These are phyloP conservation scores for Labeo catla DNA, from an alignment of 2,113 vertebrate genomes.

Conservation along the genomic window DNA sequence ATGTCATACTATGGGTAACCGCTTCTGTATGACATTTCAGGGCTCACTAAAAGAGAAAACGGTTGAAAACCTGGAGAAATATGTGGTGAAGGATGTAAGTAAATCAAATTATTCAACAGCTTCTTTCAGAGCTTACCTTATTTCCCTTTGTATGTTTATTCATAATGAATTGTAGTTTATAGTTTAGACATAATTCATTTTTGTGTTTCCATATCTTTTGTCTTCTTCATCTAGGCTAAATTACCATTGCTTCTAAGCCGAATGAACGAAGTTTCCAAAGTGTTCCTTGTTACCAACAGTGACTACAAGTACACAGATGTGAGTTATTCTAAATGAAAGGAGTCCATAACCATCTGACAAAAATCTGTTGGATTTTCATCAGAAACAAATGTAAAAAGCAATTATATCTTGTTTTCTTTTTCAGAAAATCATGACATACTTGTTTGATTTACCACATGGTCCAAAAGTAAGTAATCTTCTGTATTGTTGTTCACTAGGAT, in stretches of 20 bases:
- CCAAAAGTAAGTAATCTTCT: constrained; percentile 84
- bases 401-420: constrained; percentile 52
- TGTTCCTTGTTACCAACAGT: constrained; percentile 97
- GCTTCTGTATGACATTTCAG: constrained; percentile 65
- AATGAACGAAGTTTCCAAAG: constrained; percentile 97
- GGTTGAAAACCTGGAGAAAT: constrained; percentile 95
- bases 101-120: constrained; percentile 14
- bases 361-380: neutral
- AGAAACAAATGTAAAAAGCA: neutral
- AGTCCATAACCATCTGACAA: neutral
- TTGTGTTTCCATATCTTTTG: constrained; percentile 1
- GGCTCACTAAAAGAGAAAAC: constrained; percentile 97
- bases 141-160: neutral
- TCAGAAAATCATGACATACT: constrained; percentile 99
- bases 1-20: neutral
- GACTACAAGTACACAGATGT: constrained; percentile 98
- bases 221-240: constrained; percentile 82
- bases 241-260: constrained; percentile 93
- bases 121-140: neutral
- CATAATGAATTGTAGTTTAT: neutral
- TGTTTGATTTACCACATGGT: constrained; percentile 97
- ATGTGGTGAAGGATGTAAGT: constrained; percentile 99
- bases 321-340: constrained; percentile 68
- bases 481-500: neutral
- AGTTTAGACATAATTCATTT: neutral